These are phyloP conservation scores for Sebastes baramenuke DNA, from an alignment of 2,797 vertebrate genomes.

Conservation along the genomic window DNA sequence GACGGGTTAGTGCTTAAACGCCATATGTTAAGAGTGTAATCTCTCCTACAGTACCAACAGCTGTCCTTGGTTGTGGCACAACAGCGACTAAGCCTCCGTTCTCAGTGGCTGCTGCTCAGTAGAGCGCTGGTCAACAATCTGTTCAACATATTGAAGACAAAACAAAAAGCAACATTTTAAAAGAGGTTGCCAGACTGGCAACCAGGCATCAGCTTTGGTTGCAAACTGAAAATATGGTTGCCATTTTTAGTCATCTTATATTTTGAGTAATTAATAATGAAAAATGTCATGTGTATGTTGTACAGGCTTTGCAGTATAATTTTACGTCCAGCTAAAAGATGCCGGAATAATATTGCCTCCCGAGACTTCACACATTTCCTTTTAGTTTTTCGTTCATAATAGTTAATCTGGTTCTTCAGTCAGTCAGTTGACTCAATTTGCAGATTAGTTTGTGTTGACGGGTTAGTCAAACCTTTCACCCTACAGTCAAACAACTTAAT, in stretches of 20 bases:
- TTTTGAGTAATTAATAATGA: no score
- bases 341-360: not conserved
- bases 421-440: no score
- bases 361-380: not conserved
- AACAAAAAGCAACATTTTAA: not conserved
- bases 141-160: not conserved
- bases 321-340: not conserved
- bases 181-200: no score
- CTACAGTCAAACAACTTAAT: no score
- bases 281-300: no score
- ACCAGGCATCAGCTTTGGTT: no score
- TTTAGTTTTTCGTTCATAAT: no score
- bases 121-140: not conserved
- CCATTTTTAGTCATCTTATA: no score
- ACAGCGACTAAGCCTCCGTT: slow-evolving; percentile 2
- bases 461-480: no score
- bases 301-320: not conserved
- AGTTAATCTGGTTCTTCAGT: no score
- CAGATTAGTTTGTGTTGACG: no score
- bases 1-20: slow-evolving; percentile 15
- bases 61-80: not conserved
- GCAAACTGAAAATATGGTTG: no score
- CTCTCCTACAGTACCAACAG: not conserved
- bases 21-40: slow-evolving; percentile 35
- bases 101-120: not conserved